Conservation (phyloP, 2,113 vertebrate genomes). For the Chionis minor region DNA sequence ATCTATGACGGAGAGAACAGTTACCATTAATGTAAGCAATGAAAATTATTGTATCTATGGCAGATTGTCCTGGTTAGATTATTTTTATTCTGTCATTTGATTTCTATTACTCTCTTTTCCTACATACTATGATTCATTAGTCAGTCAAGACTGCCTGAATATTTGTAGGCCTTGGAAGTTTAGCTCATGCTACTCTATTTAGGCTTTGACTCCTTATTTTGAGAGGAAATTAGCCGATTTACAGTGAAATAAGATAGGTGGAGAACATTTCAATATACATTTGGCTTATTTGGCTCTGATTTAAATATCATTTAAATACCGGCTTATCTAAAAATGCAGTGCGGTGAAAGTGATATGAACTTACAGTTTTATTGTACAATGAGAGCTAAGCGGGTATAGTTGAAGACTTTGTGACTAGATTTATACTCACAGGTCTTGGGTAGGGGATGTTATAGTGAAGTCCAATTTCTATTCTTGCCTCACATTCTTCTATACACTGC, state of each 20-base stretch:
- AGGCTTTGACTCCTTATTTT: not conserved
- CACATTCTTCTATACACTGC: constrained; percentile 87
- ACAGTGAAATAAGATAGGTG: not conserved
- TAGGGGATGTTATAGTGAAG: constrained; percentile 95
- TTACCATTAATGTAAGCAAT: not conserved
- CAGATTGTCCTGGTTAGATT: not conserved
- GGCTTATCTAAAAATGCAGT: not conserved
- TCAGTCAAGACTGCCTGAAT: not conserved
- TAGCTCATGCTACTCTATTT: not conserved
- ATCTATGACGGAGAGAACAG: not conserved
- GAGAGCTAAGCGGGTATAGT: not conserved
- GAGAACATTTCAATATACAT: not conserved
- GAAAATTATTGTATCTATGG: not conserved
- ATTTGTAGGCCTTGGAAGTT: not conserved
- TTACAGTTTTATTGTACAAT: not conserved
- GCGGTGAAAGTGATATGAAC: not conserved
- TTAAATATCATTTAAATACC: not conserved
- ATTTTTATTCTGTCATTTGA: not conserved
- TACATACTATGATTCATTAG: not conserved
- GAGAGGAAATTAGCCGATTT: not conserved
- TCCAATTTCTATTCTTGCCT: constrained; percentile 93
- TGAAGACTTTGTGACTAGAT: not conserved
- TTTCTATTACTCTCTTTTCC: not conserved
- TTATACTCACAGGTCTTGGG: constrained; percentile 88
- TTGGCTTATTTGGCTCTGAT: not conserved